A percentile compares a stretch with the other conserved stretches of the same genome.
Evolutionary conservation across 2,888 invertebrate genomes (phyloP).

Genomic region (Lypha dubia): DNA sequence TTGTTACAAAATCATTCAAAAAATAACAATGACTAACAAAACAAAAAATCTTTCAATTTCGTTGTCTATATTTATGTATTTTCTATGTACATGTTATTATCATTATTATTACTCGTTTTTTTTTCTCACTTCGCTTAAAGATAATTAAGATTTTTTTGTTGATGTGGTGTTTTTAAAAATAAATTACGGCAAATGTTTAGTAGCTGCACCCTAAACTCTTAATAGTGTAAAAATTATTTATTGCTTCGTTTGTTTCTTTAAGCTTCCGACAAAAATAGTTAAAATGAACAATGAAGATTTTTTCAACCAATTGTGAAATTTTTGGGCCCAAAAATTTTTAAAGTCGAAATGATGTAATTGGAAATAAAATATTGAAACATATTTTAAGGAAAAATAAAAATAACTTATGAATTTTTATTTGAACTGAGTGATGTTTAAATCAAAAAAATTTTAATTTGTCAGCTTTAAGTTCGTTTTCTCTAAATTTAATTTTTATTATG

Average conservation of each 20-base stretch:
- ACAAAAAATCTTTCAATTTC: conserved; percentile 53
- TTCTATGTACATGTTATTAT: not conserved
- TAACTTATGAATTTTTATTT: no score
- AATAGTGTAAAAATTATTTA: conserved; percentile 48
- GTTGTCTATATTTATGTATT: conserved; percentile 19
- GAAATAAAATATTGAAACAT: no score
- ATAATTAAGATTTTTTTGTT: conserved; percentile 47
- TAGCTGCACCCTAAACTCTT: conserved; percentile 63
- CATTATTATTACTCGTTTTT: not conserved
- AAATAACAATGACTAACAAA: conserved; percentile 31
- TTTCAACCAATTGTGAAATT: not conserved
- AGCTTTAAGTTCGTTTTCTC: no score
- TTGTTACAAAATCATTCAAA: conserved; percentile 42
- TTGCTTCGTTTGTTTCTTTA: not conserved
- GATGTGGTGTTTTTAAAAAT: conserved; percentile 22
- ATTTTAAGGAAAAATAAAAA: no score
- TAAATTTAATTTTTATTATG: no score
- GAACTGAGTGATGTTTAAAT: no score
- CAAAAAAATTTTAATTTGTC: no score
- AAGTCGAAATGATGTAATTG: not conserved
- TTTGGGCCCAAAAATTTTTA: not conserved
- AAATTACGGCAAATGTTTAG: conserved; percentile 20
- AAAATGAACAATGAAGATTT: conserved; percentile 9
- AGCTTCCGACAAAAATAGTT: not conserved
- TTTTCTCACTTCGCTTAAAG: conserved; percentile 29